Base-by-base conservation (phyloP, 2,888 invertebrate species). In the Drosophila sordidula region DNA sequence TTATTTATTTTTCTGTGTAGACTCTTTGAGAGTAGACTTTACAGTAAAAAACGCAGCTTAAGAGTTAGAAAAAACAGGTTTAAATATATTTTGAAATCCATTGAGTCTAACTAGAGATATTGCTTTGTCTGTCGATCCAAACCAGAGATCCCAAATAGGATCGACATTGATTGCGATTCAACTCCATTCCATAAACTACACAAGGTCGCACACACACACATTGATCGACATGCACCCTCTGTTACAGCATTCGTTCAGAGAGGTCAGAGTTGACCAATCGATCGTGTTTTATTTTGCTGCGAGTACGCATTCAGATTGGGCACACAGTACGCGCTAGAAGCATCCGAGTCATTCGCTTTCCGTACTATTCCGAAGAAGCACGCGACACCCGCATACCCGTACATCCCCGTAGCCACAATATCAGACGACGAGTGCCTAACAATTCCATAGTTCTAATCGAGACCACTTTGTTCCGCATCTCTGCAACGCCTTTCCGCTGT, bases 401-500 rank as follows among this genome's bases (percentile, higher is more conserved):
- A 55, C 47, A 65, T 61, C 34, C 38, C 39, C 41, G 66, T 73
- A 70, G 70, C 38, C 39, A 58, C 70, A 67, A 64, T 59, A 78
- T 70, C 65, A 65, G 77, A 71, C 26, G 66, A 75, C 66, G 68
- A 80, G 87, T 73, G 74, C 75, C 73, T 71, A 63, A 69, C 87
- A 85, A 89, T 85, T 74, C 89, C 67, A 87, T 89, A 89, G 85
- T 84, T 86, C 85, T 86, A 86, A 86, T 86, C 85, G 81, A 85
- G 69, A 59, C 44, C 25, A 81, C 76, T 89, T 79, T 88, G 66
- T 78, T 89, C 87, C 89, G 87, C 85, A 84, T 69, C 81, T 87
- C 79, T 78, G 87, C 89, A 89, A 86, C 89, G 85, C 81, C 81
- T 87, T 89, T 76, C 78, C 89, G 87, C 77, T 89, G 87, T 87